Evolutionary conservation across 2,113 vertebrate species (phyloP).

Genomic region (Amblyopsis rosae): DNA sequence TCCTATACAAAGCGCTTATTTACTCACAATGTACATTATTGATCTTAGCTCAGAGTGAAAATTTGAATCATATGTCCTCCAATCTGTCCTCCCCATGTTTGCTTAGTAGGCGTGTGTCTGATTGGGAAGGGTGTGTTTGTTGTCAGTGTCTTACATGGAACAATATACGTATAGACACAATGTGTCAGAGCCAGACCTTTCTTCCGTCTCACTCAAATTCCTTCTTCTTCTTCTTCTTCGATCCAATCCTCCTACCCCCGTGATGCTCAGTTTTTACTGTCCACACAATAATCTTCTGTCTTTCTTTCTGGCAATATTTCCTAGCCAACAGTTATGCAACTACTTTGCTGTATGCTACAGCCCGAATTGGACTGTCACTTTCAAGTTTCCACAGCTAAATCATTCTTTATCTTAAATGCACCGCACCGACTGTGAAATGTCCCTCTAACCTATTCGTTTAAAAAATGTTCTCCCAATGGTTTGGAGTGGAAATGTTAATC

Average conservation of each 20-base stretch:
- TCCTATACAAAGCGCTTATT: too few species aligned
- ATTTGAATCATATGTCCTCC: too few species aligned
- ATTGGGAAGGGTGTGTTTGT: slow-evolving; percentile 47
- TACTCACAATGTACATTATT: too few species aligned
- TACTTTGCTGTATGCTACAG: neutral
- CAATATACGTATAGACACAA: slow-evolving; percentile 45
- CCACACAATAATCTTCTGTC: neutral
- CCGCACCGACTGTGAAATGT: neutral
- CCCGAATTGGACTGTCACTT: neutral
- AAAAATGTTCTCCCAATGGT: slow-evolving; percentile 35
- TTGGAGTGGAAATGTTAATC: slow-evolving; percentile 35
- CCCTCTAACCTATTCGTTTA: slow-evolving; percentile 35
- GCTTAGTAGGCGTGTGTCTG: slow-evolving; percentile 58
- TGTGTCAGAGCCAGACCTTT: slow-evolving; percentile 48
- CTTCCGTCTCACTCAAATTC: slow-evolving; percentile 51
- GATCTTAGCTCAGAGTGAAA: too few species aligned
- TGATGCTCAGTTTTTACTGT: slow-evolving; percentile 1
- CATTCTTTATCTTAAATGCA: slow-evolving; percentile 20
- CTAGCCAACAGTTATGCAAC: neutral
- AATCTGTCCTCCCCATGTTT: slow-evolving; percentile 42
- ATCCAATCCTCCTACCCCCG: slow-evolving; percentile 45
- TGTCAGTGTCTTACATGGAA: slow-evolving; percentile 46
- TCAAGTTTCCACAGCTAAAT: slow-evolving; percentile 10
- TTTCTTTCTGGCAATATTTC: slow-evolving; percentile 30
- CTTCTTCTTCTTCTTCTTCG: slow-evolving; percentile 52